Conservation (phyloP, 2,888 invertebrate genomes). For the Tuberolachnus salignus region DNA sequence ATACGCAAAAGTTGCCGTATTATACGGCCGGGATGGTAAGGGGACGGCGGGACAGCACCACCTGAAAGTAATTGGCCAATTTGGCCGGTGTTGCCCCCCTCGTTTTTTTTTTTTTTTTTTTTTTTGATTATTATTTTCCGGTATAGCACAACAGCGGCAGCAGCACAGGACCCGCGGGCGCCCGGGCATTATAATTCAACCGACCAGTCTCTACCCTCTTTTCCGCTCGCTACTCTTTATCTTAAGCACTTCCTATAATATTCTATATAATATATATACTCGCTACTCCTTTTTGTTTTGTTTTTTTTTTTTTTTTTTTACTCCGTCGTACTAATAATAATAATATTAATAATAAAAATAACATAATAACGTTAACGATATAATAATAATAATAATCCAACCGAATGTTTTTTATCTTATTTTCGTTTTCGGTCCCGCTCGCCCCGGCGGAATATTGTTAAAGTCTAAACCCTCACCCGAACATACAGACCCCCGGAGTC, state of each 20-base stretch:
- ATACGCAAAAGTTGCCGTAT: constrained; percentile 21
- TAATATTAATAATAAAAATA: constrained; percentile 24
- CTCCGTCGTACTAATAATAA: constrained; percentile 22
- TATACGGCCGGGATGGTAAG: constrained; percentile 15
- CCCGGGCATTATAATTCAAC: constrained; percentile 12
- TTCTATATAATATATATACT: too few relatives aligned
- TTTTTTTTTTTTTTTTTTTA: neutral
- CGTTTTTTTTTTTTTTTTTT: constrained; percentile 41
- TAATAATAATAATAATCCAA: constrained; percentile 32
- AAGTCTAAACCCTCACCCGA: neutral
- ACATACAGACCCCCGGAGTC: neutral
- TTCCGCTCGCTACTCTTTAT: constrained; percentile 14
- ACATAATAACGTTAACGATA: constrained; percentile 28
- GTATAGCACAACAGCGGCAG: neutral
- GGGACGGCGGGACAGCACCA: constrained; percentile 8
- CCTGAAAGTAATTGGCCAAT: constrained; percentile 56
- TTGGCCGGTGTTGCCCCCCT: constrained; percentile 23
- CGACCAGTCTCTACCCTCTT: constrained; percentile 33
- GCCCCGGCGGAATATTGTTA: neutral
- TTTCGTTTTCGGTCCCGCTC: too few relatives aligned
- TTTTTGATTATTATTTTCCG: neutral
- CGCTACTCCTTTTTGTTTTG: neutral
- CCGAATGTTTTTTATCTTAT: constrained; percentile 41
- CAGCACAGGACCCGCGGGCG: constrained; percentile 6
- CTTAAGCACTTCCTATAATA: constrained; percentile 16